phyloP scores from a whole-genome alignment of 2,113 vertebrate species.

The Mohoua ochrocephala region DNA sequence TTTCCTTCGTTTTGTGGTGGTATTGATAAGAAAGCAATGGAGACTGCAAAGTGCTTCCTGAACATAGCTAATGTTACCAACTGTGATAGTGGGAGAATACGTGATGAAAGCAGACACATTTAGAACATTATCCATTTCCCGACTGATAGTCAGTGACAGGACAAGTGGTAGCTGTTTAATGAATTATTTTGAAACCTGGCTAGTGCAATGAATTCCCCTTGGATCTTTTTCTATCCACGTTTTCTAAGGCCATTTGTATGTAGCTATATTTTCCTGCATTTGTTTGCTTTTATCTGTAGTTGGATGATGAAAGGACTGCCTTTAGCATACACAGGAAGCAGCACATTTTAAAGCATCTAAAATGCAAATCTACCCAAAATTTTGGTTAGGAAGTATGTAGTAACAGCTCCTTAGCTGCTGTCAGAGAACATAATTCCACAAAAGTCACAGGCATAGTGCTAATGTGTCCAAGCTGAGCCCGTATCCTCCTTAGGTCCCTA shows the following conservation, averaged over 20 bases:
- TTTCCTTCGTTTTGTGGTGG: conserved; percentile 22
- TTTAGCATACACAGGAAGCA: background rate
- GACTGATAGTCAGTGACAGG: conserved; percentile 30
- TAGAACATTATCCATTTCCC: conserved; percentile 49
- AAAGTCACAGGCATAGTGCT: background rate
- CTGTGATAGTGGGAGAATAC: background rate
- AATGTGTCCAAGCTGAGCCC: background rate
- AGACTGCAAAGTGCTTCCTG: conserved; percentile 40
- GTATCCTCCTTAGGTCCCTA: background rate
- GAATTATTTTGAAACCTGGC: conserved; percentile 38
- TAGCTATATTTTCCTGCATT: background rate
- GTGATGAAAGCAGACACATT: conserved; percentile 23
- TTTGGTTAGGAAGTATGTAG: background rate
- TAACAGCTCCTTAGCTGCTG: background rate
- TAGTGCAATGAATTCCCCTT: background rate
- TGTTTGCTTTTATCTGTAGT: conserved; percentile 18
- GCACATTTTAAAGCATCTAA: background rate
- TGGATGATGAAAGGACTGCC: background rate
- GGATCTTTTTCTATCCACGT: background rate
- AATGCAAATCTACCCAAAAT: conserved; percentile 7
- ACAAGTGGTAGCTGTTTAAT: conserved; percentile 48
- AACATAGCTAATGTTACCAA: conserved; percentile 14
- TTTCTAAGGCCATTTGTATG: conserved; percentile 22
- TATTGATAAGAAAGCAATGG: conserved; percentile 22
- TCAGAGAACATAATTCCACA: background rate